Base-by-base conservation (phyloP, 2,797 vertebrate genomes). In the Sebastes melanostomus region DNA sequence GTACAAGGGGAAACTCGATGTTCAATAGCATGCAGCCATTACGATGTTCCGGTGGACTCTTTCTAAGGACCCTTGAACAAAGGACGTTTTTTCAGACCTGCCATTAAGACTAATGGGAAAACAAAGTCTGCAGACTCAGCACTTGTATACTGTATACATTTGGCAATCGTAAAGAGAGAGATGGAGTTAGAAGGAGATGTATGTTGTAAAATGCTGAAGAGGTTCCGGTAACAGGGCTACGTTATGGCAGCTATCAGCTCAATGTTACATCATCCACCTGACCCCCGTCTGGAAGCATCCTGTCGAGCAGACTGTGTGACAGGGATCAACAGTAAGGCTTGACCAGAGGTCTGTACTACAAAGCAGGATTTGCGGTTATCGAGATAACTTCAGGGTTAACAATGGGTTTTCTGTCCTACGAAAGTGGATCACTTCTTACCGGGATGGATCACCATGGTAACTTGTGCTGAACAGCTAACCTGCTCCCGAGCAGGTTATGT, bases 91-190 rank as follows among this genome's bases (percentile, higher is more conserved):
- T 84, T 63, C 62, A 69, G 69, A 10, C 22, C 10, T 78, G 63
- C 70, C 83, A 89, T 90, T 90, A 92, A 30, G 68, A 77, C 69
- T 85, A 87, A 92, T 83, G 78, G 82, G 38, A 74, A 75, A 86
- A 80, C 66, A 79, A 34, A 80, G 76, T 32, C 42, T 82, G 87
- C 88, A 79, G 32, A 54, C 62, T 86, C 84, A 90, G 88, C 89
- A 73, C 72, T 65, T 42, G 59, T 56, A 38, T 58, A 6, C 25
- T 68, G 14, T 42, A 13, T 55, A 59, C 77, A 66, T 63, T 75
- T 32, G n/a, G 59, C 22, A 68, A 42, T 54, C 36, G 14, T 55
- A 75, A 27, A 69, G 20, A 27, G 7, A 60, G 20, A 18, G 46
- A 75, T 13, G 29, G 52, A 72, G 30, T 6, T 74, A 22, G 29